A percentile compares a stretch with the other conserved stretches of the same genome.
These are phyloP conservation scores for Natator depressus DNA, from an alignment of 2,113 vertebrate species.

Conservation along the genomic window DNA sequence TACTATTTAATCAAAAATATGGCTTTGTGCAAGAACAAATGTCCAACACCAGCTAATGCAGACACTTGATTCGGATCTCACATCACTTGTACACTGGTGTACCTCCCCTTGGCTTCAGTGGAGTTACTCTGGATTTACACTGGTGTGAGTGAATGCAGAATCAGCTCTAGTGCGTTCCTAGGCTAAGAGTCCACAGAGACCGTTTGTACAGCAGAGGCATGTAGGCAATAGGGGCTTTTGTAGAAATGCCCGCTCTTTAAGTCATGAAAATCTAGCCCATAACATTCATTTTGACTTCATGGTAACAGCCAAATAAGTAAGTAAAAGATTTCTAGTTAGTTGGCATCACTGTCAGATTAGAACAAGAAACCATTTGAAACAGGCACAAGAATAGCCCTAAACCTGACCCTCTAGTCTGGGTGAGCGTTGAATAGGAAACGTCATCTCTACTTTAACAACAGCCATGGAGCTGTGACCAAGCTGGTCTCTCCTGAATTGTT, in stretches of 20 bases:
- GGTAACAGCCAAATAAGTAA: constrained; percentile 64
- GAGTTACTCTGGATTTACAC: background rate
- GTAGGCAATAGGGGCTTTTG: constrained; percentile 63
- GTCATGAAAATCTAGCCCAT: constrained; percentile 60
- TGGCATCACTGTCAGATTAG: background rate
- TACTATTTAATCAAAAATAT: rapidly evolving
- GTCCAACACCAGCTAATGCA: background rate
- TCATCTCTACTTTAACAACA: rapidly evolving
- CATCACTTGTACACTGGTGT: background rate
- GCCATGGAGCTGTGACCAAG: rapidly evolving
- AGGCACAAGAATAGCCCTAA: background rate
- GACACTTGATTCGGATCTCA: background rate
- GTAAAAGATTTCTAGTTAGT: background rate
- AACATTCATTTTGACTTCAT: constrained; percentile 67
- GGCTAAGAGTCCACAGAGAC: constrained; percentile 47
- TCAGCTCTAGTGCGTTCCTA: background rate
- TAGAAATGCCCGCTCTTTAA: constrained; percentile 72
- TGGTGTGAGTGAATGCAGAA: background rate
- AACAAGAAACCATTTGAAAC: background rate
- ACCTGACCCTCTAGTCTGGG: background rate
- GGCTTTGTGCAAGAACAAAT: constrained; percentile 17
- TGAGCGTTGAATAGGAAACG: background rate
- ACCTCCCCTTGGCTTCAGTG: background rate
- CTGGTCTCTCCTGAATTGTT: too few species aligned
- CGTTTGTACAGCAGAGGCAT: constrained; percentile 63